A percentile compares a stretch with the other conserved stretches of the same genome.
phyloP scores from a whole-genome alignment of 2,888 invertebrate genomes.

The Orthonychiurus folsomi region DNA sequence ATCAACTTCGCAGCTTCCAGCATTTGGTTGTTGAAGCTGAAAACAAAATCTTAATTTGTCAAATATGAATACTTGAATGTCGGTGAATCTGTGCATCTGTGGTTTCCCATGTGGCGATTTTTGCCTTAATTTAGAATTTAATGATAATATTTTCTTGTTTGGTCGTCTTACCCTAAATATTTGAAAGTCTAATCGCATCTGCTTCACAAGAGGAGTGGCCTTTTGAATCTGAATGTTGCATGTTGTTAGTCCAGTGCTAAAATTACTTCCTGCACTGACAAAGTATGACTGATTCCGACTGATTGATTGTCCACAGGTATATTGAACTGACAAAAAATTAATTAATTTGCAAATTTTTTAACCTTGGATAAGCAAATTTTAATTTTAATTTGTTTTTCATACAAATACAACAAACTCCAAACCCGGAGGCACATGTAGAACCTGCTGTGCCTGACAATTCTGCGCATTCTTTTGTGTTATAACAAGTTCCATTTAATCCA shows the following conservation, averaged over 20 bases:
- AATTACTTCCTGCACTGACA: constrained; percentile 53
- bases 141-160: neutral
- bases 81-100: neutral
- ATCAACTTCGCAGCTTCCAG: constrained; percentile 61
- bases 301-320: constrained; percentile 57
- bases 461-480: constrained; percentile 62
- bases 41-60: constrained; percentile 33
- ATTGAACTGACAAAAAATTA: constrained; percentile 50
- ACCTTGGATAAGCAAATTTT: constrained; percentile 5
- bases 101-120: too few species aligned
- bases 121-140: neutral
- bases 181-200: constrained; percentile 60
- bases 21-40: constrained; percentile 58
- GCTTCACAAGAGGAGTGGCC: constrained; percentile 54
- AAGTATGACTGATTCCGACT: constrained; percentile 60
- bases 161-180: constrained; percentile 55
- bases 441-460: constrained; percentile 62
- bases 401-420: constrained; percentile 78
- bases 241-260: constrained; percentile 49
- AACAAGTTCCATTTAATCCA: constrained; percentile 58
- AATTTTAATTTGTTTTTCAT: constrained; percentile 44
- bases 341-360: constrained; percentile 3
- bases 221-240: constrained; percentile 60
- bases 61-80: too few species aligned
- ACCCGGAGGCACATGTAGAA: constrained; percentile 62